Conservation (phyloP, 2,888 invertebrate genomes). For the Epinotia nisella region DNA sequence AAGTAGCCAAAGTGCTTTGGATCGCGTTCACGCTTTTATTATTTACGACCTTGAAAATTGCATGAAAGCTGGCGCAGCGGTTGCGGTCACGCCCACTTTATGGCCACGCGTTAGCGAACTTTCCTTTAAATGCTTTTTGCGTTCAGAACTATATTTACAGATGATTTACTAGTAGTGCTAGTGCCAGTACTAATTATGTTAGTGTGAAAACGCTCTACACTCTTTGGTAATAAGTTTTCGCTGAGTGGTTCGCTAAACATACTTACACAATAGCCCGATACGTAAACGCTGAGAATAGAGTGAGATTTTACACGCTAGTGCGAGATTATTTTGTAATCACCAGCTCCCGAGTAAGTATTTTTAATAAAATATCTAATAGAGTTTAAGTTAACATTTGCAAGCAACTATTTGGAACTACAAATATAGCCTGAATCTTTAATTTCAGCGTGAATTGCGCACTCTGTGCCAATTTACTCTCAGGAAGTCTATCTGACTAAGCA, state of each 20-base stretch:
- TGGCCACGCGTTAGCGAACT: slow-evolving; percentile 74
- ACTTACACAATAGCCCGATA: not conserved
- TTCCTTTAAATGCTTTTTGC: slow-evolving; percentile 71
- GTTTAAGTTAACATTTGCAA: no score
- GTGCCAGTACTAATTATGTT: not conserved
- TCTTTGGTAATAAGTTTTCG: no score
- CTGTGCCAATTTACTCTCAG: no score
- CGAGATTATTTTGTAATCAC: no score
- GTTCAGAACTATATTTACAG: slow-evolving; percentile 62
- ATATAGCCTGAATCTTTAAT: no score
- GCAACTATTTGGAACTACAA: no score
- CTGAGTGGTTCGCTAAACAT: no score
- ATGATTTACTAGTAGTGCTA: slow-evolving; percentile 23
- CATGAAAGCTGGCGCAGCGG: slow-evolving; percentile 79
- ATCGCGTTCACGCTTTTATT: slow-evolving; percentile 80
- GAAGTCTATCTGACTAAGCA: no score
- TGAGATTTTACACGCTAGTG: not conserved
- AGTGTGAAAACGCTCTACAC: not conserved
- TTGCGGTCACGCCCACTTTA: slow-evolving; percentile 82
- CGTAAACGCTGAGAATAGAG: not conserved
- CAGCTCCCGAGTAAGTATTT: no score
- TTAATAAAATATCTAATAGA: no score
- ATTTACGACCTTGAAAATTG: slow-evolving; percentile 84
- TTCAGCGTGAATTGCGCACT: no score
- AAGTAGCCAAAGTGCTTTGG: slow-evolving; percentile 81